Conservation (phyloP, 2,888 invertebrate species). For the Lapara coniferarum region DNA sequence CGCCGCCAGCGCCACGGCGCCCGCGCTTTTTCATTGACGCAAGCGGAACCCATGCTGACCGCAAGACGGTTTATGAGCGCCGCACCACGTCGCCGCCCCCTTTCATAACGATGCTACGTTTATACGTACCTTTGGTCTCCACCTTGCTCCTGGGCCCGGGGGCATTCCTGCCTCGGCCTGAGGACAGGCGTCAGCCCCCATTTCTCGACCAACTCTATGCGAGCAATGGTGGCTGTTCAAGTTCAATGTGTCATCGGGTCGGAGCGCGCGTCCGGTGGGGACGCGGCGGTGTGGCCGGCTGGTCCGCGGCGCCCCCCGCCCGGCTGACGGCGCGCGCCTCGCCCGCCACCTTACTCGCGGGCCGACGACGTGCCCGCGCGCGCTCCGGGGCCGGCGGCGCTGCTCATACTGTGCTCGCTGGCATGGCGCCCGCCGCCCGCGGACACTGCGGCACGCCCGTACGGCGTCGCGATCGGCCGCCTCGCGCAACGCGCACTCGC, state of each 20-base stretch:
- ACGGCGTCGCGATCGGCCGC: constrained; percentile 31
- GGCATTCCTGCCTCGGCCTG: constrained; percentile 97
- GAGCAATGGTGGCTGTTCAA: constrained; percentile 96
- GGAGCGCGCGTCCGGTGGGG: constrained; percentile 68
- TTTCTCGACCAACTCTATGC: constrained; percentile 98
- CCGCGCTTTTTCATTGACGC: constrained; percentile 51
- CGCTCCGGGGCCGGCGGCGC: constrained; percentile 54
- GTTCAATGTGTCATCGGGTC: constrained; percentile 78
- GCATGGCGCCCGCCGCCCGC: constrained; percentile 57
- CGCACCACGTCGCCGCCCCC: constrained; percentile 45
- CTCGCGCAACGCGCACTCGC: constrained; percentile 49
- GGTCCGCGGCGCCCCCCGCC: constrained; percentile 77
- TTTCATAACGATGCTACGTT: constrained; percentile 33
- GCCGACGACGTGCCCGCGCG: constrained; percentile 51
- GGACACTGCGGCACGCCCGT: constrained; percentile 65
- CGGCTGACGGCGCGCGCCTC: constrained; percentile 64
- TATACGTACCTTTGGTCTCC: constrained; percentile 87
- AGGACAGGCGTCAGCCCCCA: constrained; percentile 99
- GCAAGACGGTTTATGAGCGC: constrained; percentile 55
- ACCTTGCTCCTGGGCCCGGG: constrained; percentile 88
- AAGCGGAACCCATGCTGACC: constrained; percentile 59
- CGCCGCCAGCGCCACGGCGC: constrained; percentile 38
- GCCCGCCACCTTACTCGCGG: constrained; percentile 66
- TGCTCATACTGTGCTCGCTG: constrained; percentile 51
- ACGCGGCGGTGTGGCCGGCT: constrained; percentile 69